Evolutionary conservation across 2,888 invertebrate species (phyloP).

Genomic region (Lagria hirta): DNA sequence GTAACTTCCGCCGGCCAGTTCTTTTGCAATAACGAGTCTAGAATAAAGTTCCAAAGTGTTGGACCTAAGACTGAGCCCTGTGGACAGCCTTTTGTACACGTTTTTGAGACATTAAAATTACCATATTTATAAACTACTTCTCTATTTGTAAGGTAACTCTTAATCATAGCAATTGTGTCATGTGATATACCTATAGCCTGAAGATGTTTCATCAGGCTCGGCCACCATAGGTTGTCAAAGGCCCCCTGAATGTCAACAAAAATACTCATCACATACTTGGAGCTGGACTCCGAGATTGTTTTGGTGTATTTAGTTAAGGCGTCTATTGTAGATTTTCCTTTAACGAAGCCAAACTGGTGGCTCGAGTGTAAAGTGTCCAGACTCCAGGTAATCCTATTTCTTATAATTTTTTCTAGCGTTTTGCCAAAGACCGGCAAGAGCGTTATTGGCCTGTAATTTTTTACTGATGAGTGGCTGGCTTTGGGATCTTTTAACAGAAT

Average conservation of each 20-base stretch:
- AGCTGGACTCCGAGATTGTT: neutral
- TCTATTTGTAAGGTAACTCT: constrained; percentile 11
- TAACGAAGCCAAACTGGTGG: constrained; percentile 1
- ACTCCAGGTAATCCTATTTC: too few species aligned
- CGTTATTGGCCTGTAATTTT: constrained; percentile 7
- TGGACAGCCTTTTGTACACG: too few species aligned
- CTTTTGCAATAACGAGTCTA: too few species aligned
- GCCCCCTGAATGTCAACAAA: constrained; percentile 16
- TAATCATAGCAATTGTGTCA: constrained; percentile 1
- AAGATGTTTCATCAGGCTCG: neutral
- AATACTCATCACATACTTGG: constrained; percentile 5
- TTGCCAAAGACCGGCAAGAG: constrained; percentile 3
- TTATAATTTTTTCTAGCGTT: constrained; percentile 2
- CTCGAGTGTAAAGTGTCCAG: neutral
- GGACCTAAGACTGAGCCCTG: too few species aligned
- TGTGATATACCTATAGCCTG: neutral
- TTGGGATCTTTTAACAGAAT: neutral
- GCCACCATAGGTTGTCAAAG: constrained; percentile 20
- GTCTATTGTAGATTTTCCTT: constrained; percentile 2
- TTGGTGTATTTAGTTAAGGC: neutral
- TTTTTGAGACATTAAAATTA: too few species aligned
- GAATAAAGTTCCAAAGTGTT: too few species aligned
- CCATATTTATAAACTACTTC: too few species aligned
- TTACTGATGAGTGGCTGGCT: neutral
- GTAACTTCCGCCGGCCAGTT: too few species aligned